A percentile compares a stretch with the other conserved stretches of the same genome.
These are phyloP conservation scores for Thymelicus acteon DNA, from an alignment of 2,888 invertebrate species.

Conservation along the genomic window DNA sequence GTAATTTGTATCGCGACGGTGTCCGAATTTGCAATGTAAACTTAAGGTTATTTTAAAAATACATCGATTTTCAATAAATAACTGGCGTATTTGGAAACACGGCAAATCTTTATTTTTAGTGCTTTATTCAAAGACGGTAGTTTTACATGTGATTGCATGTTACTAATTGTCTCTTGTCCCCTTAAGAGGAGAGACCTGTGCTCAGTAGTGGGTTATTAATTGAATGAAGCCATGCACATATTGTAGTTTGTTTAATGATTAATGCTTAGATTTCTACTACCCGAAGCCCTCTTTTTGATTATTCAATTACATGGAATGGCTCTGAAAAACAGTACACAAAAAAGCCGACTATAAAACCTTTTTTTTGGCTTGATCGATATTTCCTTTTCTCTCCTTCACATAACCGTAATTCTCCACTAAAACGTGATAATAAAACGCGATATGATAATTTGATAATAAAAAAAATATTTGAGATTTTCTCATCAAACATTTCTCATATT, in stretches of 20 bases:
- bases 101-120: constrained; percentile 17
- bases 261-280: no score
- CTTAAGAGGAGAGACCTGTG: no score
- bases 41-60: constrained; percentile 43
- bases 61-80: constrained; percentile 45
- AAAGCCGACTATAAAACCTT: no score
- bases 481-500: constrained; percentile 59
- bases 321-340: no score
- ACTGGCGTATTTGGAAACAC: constrained; percentile 17
- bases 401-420: neutral
- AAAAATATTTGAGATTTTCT: constrained; percentile 35
- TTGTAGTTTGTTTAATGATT: no score
- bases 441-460: constrained; percentile 37
- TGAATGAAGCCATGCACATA: no score
- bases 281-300: no score
- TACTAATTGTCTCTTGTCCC: no score
- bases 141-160: no score
- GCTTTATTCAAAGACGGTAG: neutral
- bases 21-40: constrained; percentile 39
- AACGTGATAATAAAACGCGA: constrained; percentile 20
- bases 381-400: neutral
- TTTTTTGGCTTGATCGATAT: neutral
- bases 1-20: constrained; percentile 70
- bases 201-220: no score
- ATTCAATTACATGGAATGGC: no score